Conservation (phyloP, 2,113 vertebrate species). For the Egretta garzetta region DNA sequence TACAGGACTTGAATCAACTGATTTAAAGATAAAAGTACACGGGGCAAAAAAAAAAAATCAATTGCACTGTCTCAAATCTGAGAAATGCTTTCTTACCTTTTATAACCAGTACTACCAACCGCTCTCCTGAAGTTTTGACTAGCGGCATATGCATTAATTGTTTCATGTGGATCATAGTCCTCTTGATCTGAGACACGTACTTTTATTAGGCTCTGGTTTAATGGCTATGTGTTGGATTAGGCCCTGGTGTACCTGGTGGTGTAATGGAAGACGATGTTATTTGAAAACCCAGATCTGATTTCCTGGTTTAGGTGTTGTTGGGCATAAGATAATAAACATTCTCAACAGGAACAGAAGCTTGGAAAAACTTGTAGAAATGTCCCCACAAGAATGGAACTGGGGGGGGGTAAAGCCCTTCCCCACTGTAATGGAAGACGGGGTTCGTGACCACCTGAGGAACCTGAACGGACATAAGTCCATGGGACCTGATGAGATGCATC, state of each 20-base stretch:
- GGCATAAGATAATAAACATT: neutral
- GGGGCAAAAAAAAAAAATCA: fast-evolving
- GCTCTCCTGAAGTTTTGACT: neutral
- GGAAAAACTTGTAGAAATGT: neutral
- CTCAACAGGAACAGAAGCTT: neutral
- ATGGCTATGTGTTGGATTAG: neutral
- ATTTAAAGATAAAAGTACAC: neutral
- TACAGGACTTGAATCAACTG: neutral
- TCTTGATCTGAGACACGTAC: neutral
- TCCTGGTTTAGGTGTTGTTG: neutral
- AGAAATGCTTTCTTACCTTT: neutral
- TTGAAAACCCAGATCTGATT: neutral
- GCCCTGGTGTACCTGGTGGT: neutral
- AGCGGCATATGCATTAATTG: neutral
- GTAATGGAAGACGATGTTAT: neutral
- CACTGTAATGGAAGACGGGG: too few relatives aligned
- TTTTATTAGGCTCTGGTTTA: neutral
- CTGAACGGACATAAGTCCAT: too few relatives aligned
- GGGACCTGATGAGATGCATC: too few relatives aligned
- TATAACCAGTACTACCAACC: neutral
- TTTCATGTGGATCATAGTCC: neutral
- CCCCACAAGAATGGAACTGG: too few relatives aligned
- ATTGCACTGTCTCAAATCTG: neutral
- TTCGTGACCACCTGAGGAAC: too few relatives aligned
- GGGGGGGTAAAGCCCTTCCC: too few relatives aligned